Percentiles rank a stretch among this genome's conserved stretches.
These are phyloP conservation scores for Pseudomyrmex flavicornis DNA, from an alignment of 1,140 invertebrate genomes.

Conservation along the genomic window DNA sequence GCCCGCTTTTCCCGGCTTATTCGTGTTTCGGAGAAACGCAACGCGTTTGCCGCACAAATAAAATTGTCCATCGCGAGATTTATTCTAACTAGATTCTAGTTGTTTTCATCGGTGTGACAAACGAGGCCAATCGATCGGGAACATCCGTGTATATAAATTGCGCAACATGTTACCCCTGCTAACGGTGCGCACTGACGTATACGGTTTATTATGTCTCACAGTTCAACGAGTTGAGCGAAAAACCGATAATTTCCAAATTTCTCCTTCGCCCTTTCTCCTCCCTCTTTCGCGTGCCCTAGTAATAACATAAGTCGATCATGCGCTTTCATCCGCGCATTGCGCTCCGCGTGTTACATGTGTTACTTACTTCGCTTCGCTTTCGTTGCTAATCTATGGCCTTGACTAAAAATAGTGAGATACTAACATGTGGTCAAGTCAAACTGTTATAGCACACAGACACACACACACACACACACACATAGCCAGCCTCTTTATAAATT, in stretches of 20 bases:
- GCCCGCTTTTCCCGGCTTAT: not conserved
- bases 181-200: constrained; percentile 63
- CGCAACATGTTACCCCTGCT: constrained; percentile 64
- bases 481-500: not conserved
- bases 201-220: constrained; percentile 64
- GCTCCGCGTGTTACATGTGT: not conserved
- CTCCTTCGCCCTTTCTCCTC: not conserved
- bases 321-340: not conserved
- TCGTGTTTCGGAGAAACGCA: not conserved
- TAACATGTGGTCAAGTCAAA: not conserved
- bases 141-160: constrained; percentile 66
- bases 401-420: constrained; percentile 9
- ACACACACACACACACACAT: too few relatives aligned
- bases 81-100: constrained; percentile 68
- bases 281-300: not conserved
- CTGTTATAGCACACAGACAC: not conserved
- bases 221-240: constrained; percentile 64
- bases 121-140: constrained; percentile 71
- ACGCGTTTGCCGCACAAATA: not conserved
- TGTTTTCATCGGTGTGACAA: constrained; percentile 60
- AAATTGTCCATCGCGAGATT: constrained; percentile 40
- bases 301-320: constrained; percentile 11
- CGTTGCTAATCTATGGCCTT: not conserved
- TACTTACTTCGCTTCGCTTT: not conserved
- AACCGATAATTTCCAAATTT: constrained; percentile 73